A percentile compares a stretch with the other conserved stretches of the same genome.
Evolutionary conservation across 1,140 invertebrate genomes (phyloP).

Genomic region (Drosophila chauvacae): DNA sequence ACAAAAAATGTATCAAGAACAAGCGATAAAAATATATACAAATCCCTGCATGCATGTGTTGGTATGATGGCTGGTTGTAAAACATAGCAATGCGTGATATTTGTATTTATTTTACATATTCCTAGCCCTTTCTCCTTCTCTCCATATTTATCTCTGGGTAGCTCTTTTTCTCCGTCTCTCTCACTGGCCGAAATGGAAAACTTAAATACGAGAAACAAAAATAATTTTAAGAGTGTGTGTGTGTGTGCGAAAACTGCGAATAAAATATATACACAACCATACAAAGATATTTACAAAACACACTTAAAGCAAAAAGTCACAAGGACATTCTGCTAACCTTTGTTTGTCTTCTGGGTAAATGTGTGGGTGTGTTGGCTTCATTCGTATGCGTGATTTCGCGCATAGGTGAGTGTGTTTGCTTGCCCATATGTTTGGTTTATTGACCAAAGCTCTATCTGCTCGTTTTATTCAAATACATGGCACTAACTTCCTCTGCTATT

Average conservation of each 20-base stretch:
- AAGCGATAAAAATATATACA: slow-evolving; percentile 57
- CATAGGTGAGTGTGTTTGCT: slow-evolving; percentile 49
- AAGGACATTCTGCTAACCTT: slow-evolving; percentile 55
- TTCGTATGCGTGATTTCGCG: slow-evolving; percentile 16
- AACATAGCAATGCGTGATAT: slow-evolving; percentile 70
- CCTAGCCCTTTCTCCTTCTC: background rate
- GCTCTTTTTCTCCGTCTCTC: background rate
- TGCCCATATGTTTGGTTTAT: slow-evolving; percentile 62
- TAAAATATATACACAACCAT: slow-evolving; percentile 19
- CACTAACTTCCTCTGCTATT: background rate
- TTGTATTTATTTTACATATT: slow-evolving; percentile 66
- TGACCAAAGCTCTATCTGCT: slow-evolving; percentile 47
- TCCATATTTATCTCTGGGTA: background rate
- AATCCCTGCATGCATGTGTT: slow-evolving; percentile 35
- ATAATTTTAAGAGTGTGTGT: slow-evolving; percentile 64
- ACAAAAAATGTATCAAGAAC: slow-evolving; percentile 58
- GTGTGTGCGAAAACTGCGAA: slow-evolving; percentile 11
- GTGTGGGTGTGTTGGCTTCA: slow-evolving; percentile 18
- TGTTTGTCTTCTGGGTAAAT: slow-evolving; percentile 33
- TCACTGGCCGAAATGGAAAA: slow-evolving; percentile 34
- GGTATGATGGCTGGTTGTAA: slow-evolving; percentile 65
- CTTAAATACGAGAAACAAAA: slow-evolving; percentile 51
- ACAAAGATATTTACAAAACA: slow-evolving; percentile 37
- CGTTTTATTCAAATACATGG: slow-evolving; percentile 28
- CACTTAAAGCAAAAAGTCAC: slow-evolving; percentile 58